phyloP scores from a whole-genome alignment of 2,797 vertebrate species.

The Sphenopsis melanotis region DNA sequence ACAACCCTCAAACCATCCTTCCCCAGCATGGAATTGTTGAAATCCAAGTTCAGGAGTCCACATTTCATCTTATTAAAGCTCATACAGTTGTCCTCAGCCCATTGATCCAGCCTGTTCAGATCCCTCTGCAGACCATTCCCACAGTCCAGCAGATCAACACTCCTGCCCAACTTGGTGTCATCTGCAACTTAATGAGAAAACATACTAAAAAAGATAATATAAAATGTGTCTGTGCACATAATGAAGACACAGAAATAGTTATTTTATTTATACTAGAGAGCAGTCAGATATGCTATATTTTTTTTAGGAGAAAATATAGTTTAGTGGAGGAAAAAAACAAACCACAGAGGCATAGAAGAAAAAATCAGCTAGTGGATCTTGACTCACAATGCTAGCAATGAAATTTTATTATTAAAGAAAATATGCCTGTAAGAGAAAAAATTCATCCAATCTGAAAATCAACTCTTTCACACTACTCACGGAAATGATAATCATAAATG shows the following conservation, averaged over 20 bases:
- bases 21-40: too few relatives aligned
- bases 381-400: neutral
- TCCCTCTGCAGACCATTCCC: neutral
- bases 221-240: neutral
- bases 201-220: neutral
- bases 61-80: neutral
- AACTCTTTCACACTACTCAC: neutral
- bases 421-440: neutral
- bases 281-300: neutral
- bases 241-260: neutral
- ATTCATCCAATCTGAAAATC: neutral
- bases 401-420: neutral
- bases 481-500: neutral
- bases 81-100: neutral
- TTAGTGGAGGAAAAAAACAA: neutral
- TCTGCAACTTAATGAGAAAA: neutral
- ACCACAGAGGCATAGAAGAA: rapidly evolving
- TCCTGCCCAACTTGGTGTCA: neutral
- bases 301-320: neutral
- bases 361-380: neutral
- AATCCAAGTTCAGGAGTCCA: neutral
- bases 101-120: neutral
- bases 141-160: neutral
- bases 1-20: neutral
- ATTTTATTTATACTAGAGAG: neutral